Base-by-base conservation (phyloP, 2,888 invertebrate species). In the Melikaiella ostensackeni region DNA sequence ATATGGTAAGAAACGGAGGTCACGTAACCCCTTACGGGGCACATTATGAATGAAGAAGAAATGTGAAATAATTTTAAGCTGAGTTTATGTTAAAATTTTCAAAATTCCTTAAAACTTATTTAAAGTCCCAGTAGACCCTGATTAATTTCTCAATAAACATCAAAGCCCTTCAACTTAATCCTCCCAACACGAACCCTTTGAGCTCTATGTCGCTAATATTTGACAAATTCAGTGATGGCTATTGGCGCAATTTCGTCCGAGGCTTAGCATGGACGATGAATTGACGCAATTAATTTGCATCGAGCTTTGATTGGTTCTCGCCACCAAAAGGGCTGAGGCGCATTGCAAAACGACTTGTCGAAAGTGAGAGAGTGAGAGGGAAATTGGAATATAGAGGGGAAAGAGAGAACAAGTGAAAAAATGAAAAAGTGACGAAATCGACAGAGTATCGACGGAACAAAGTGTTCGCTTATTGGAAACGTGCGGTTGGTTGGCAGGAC, bases 401-500 rank as follows among this genome's bases (percentile, higher is more conserved):
- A 63, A 11, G 9, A 30, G n/a, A 13, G 62, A 30, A 27, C 42
- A 13, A 46, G 64, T 5, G 11, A 11, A 63, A 64, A 21, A 24
- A 7, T 42, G 30, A 30, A 70, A 50, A 70, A 50, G 46, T 19
- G 4, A 75, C 77, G 78, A 77, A 86, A 84, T 86, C 83, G 85
- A 87, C 85, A 85, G 83, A 83, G 83, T 83, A 83, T 80, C 80
- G 83, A 76, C 82, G 82, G 84, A 88, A 89, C 86, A 86, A 88
- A 86, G 84, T 85, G 84, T 82, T 79, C 81, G 83, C 84, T 84
- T 86, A 86, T 87, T 87, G 88, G 83, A 85, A 85, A 81, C 84
- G 82, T 77, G 79, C 74, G 75, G 84, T 85, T 82, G 83, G 82
- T 81, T 84, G 86, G 84, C 88, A 88, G 90, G 90, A 90, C 88